A percentile compares a stretch with the other conserved stretches of the same genome.
phyloP scores from a whole-genome alignment of 2,113 vertebrate genomes.

The Pelodiscus sinensis region DNA sequence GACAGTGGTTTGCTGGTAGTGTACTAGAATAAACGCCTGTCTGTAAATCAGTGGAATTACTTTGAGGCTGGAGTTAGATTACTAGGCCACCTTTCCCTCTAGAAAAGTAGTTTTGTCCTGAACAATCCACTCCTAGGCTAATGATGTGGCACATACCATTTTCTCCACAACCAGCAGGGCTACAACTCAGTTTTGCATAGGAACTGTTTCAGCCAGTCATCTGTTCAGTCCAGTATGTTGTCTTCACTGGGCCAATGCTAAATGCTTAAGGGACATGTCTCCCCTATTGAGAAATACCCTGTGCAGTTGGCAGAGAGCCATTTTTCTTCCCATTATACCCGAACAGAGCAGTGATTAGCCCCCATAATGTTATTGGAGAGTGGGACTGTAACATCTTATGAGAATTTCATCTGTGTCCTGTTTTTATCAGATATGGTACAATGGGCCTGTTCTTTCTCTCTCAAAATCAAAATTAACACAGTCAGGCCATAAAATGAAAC shows the following conservation, averaged over 20 bases:
- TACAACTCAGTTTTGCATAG: not conserved
- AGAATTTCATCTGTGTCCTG: not conserved
- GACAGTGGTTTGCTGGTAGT: not conserved
- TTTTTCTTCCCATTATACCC: not conserved
- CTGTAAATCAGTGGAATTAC: not conserved
- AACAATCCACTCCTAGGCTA: not conserved
- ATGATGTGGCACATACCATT: too few relatives aligned
- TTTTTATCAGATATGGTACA: not conserved
- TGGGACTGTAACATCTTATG: not conserved
- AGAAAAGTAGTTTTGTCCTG: not conserved
- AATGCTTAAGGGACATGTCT: not conserved
- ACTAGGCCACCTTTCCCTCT: not conserved
- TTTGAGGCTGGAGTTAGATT: not conserved
- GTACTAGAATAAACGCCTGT: not conserved
- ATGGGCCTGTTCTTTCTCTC: not conserved
- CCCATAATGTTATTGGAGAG: not conserved
- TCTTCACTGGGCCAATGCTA: not conserved
- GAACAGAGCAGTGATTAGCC: not conserved
- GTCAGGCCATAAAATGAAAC: slow-evolving; percentile 11
- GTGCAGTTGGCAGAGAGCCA: not conserved
- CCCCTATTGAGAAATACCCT: not conserved
- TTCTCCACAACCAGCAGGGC: not conserved
- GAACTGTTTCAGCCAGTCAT: not conserved
- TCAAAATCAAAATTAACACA: not conserved
- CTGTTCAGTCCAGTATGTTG: not conserved